Evolutionary conservation across 2,113 vertebrate species (phyloP), one percentile per base, ranked within the genome.

Genomic region (Romanogobio albipinnatus): DNA sequence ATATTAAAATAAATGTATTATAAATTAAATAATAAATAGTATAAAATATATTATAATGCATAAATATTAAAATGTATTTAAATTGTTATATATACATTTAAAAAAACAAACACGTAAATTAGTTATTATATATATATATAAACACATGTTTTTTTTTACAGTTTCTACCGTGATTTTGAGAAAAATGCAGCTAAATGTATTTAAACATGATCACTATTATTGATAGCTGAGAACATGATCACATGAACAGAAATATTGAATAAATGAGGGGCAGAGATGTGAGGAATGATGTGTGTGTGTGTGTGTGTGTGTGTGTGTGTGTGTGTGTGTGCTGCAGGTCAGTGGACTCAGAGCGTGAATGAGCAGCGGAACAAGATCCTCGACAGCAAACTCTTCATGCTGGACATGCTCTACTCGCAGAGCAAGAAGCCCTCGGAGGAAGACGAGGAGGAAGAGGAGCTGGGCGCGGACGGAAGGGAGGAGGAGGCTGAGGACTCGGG

Each of bases 381-480:
- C 89, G 96, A 96, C 93, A 97, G 93, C 90, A 98, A 98, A 88
- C 93, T 96, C 79, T 98, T 98, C 93, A 98, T 99, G 97, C 93
- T 98, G 95, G 97, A 99, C 92, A 98, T 98, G 97, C 94, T 98
- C 91, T 98, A 98, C 96, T 96, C 96, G 43, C 97, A 99, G 92
- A 97, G 93, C 93, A 96, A 96, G 90, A 96, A 97, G 87, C 94
- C 95, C 73, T 88, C 88, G 15, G 93, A 95, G 64, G 96, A 95
- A 49, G 95, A 96, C 24, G 95, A 96, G 68, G 95, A 96, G 45
- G 94, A 94, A 94, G 83, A 90, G 81, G 94, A 94, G 86, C 93
- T 94, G 76, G 89, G 81, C 0, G 91, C 94, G 82, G 87, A 87
- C 39, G 89, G 45, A 43, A 91, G 91, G 68, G 93, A 87, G 74